Evolutionary conservation across 2,113 vertebrate species (phyloP).

Genomic region (Cololabis saira): DNA sequence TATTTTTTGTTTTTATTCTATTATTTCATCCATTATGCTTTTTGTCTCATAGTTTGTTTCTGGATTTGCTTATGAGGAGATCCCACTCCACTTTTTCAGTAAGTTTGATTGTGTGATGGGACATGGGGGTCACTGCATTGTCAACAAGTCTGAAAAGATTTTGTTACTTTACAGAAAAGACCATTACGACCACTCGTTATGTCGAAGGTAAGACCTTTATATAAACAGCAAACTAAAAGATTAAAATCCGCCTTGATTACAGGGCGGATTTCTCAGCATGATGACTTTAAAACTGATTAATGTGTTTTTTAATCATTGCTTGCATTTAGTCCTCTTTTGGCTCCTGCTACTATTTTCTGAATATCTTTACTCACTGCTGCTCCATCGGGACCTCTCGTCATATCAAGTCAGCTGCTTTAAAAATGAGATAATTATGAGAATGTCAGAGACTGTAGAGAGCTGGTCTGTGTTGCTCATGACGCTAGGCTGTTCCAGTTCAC

Average conservation of each 20-base stretch:
- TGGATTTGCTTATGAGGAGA: constrained; percentile 89
- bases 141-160: constrained; percentile 7
- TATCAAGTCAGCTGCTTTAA: constrained; percentile 35
- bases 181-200: constrained; percentile 66
- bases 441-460: constrained; percentile 12
- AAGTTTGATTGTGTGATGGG: constrained; percentile 70
- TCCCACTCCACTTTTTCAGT: constrained; percentile 93
- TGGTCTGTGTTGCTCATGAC: constrained; percentile 17
- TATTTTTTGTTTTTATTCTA: constrained; percentile 6
- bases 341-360: constrained; percentile 5
- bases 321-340: not conserved
- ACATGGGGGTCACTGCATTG: not conserved
- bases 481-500: constrained; percentile 12
- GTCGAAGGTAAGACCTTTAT: constrained; percentile 64
- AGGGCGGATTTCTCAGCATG: too few species aligned
- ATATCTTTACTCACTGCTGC: constrained; percentile 8
- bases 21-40: constrained; percentile 7
- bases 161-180: constrained; percentile 63
- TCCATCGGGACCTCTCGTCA: constrained; percentile 15
- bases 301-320: not conserved
- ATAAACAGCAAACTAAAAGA: not conserved
- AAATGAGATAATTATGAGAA: constrained; percentile 44
- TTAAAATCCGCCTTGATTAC: not conserved
- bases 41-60: constrained; percentile 84
- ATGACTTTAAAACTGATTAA: too few species aligned